phyloP scores from a whole-genome alignment of 1,140 invertebrate genomes.

The Ruditapes philippinarum region DNA sequence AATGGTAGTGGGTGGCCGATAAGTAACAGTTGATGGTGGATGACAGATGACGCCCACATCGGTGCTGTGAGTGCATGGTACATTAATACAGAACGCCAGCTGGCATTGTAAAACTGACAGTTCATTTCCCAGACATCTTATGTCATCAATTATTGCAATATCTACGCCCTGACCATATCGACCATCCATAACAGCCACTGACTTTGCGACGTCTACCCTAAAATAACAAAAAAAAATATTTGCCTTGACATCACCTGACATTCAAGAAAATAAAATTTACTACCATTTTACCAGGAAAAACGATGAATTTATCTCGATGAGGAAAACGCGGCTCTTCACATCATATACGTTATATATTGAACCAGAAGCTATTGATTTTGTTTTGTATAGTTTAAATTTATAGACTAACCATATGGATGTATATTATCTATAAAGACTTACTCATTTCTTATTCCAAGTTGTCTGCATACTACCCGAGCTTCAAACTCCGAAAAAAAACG shows the following conservation, averaged over 20 bases:
- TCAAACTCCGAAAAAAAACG: slow-evolving; percentile 39
- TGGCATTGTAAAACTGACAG: neutral
- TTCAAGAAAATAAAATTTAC: no score
- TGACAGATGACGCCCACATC: slow-evolving; percentile 48
- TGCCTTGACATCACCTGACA: no score
- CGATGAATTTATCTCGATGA: no score
- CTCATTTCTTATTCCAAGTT: slow-evolving; percentile 31
- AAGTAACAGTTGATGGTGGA: neutral
- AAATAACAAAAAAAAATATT: no score
- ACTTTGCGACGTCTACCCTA: neutral
- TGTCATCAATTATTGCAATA: slow-evolving; percentile 24
- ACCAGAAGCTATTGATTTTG: no score
- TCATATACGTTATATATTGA: no score
- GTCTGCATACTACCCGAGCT: slow-evolving; percentile 70
- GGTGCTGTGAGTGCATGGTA: slow-evolving; percentile 18
- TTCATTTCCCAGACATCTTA: slow-evolving; percentile 25
- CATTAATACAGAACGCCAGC: neutral
- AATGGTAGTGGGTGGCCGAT: neutral
- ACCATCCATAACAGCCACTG: neutral
- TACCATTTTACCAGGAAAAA: no score
- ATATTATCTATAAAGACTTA: no score
- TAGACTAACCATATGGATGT: no score
- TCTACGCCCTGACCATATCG: slow-evolving; percentile 13
- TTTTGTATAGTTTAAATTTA: no score
- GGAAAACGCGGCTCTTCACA: no score